Percentiles rank a stretch among this genome's conserved stretches.
Evolutionary conservation across 2,113 vertebrate genomes (phyloP).

Genomic region (Cisticola juncidis): DNA sequence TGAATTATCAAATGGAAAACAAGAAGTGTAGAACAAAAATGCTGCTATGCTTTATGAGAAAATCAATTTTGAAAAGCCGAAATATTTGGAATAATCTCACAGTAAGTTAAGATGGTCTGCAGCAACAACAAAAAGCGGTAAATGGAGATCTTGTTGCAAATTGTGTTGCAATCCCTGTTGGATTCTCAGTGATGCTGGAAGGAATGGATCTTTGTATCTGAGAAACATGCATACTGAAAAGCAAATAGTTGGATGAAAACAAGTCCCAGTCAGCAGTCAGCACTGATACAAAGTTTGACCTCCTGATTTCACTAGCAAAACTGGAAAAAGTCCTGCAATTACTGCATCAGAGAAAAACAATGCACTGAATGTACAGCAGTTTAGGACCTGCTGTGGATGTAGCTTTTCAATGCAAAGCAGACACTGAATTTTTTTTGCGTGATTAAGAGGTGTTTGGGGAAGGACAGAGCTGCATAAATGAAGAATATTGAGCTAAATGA

Average conservation of each 20-base stretch:
- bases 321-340: background rate
- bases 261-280: background rate
- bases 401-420: conserved; percentile 10
- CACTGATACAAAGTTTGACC: background rate
- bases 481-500: background rate
- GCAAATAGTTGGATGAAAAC: background rate
- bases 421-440: background rate
- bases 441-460: background rate
- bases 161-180: background rate
- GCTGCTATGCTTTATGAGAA: background rate
- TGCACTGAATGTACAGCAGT: background rate
- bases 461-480: conserved; percentile 33
- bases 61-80: background rate
- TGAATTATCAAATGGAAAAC: conserved; percentile 32
- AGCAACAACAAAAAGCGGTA: background rate
- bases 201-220: background rate
- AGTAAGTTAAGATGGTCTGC: background rate
- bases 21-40: background rate
- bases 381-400: background rate
- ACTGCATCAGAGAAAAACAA: background rate
- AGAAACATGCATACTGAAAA: background rate
- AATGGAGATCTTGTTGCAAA: background rate
- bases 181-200: background rate
- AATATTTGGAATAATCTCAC: background rate
- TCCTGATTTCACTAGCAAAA: background rate